phyloP scores from a whole-genome alignment of 1,140 invertebrate genomes.

The Himalopsyche phryganea region DNA sequence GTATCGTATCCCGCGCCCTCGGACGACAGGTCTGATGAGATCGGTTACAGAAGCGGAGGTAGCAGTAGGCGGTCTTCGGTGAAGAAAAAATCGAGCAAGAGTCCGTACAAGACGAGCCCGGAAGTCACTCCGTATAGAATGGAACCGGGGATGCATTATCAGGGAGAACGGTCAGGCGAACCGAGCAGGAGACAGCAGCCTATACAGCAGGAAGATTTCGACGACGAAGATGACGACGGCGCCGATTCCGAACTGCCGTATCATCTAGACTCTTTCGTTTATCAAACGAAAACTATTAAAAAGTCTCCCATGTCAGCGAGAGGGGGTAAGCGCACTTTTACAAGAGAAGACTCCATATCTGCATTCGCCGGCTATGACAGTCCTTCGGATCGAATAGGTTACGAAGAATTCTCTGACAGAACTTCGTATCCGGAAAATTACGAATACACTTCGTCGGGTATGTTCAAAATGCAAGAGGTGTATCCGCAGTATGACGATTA shows the following conservation, averaged over 20 bases:
- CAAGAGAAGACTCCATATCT: slow-evolving; percentile 44
- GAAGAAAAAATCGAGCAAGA: slow-evolving; percentile 23
- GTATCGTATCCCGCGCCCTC: slow-evolving; percentile 19
- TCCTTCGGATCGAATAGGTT: slow-evolving; percentile 46
- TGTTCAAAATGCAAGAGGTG: slow-evolving; percentile 51
- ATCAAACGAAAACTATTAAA: slow-evolving; percentile 51
- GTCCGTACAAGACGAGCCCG: slow-evolving; percentile 15
- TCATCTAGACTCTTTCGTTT: slow-evolving; percentile 48
- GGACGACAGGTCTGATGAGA: slow-evolving; percentile 24
- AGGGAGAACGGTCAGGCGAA: slow-evolving; percentile 30
- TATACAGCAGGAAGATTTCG: slow-evolving; percentile 27
- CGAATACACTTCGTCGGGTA: slow-evolving; percentile 41
- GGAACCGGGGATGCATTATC: slow-evolving; percentile 22
- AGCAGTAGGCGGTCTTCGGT: slow-evolving; percentile 19
- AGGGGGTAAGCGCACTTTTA: slow-evolving; percentile 45
- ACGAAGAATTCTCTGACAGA: slow-evolving; percentile 41
- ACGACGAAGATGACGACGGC: slow-evolving; percentile 37
- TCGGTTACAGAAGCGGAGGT: slow-evolving; percentile 20
- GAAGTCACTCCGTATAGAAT: slow-evolving; percentile 23
- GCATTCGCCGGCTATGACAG: slow-evolving; percentile 48
- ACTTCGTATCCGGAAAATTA: slow-evolving; percentile 49
- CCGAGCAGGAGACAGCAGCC: slow-evolving; percentile 38
- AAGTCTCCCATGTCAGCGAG: slow-evolving; percentile 48
- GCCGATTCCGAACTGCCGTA: slow-evolving; percentile 38
- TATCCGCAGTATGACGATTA: slow-evolving; percentile 51